Percentiles rank a stretch among this genome's conserved stretches.
Evolutionary conservation across 2,113 vertebrate genomes (phyloP).

Genomic region (Panurus biarmicus): DNA sequence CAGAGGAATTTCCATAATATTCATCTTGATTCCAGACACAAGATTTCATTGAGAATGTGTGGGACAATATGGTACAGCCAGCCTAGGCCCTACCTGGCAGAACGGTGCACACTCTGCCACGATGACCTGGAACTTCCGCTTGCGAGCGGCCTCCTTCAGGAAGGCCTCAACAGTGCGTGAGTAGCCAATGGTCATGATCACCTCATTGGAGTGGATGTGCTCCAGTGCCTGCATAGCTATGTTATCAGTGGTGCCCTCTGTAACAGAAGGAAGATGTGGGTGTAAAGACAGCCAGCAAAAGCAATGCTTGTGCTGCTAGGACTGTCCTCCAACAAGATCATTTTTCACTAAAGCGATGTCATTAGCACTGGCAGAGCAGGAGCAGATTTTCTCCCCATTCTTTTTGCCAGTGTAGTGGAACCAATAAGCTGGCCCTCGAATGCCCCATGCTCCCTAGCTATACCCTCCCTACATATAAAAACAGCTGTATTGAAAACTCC

Average conservation of each 20-base stretch:
- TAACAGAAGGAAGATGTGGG: background rate
- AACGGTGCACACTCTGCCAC: slow-evolving; percentile 96
- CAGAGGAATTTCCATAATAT: background rate
- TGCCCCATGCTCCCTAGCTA: background rate
- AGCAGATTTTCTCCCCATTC: background rate
- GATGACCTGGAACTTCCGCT: slow-evolving; percentile 96
- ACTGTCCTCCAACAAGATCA: background rate
- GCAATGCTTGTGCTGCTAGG: background rate
- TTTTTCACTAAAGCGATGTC: background rate
- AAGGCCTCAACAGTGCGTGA: slow-evolving; percentile 92
- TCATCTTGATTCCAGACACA: background rate
- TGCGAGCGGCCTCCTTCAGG: slow-evolving; percentile 87
- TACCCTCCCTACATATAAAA: background rate
- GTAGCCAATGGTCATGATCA: slow-evolving; percentile 97
- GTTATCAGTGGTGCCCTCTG: slow-evolving; percentile 95
- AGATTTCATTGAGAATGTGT: accelerated
- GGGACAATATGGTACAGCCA: accelerated
- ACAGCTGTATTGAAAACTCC: background rate
- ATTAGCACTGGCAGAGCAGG: background rate
- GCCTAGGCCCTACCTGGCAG: slow-evolving; percentile 80
- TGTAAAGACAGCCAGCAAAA: background rate
- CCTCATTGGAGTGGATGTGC: slow-evolving; percentile 97
- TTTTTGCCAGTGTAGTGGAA: background rate
- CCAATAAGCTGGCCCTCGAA: background rate
- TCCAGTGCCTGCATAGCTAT: slow-evolving; percentile 94